Conservation (phyloP, 2,888 invertebrate species). For the Acanthopleura granulata region DNA sequence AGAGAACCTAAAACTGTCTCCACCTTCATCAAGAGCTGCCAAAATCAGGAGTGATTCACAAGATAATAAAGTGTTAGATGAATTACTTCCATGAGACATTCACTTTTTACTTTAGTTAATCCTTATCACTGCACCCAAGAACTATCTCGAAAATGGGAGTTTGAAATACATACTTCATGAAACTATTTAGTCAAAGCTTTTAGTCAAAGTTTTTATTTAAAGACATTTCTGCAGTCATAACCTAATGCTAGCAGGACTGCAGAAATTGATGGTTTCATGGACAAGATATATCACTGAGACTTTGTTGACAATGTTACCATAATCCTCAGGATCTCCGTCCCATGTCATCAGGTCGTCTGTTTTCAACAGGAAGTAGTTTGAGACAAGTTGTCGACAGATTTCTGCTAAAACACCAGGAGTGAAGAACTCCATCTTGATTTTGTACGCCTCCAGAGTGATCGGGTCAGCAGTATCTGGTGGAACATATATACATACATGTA, state of each 20-base stretch:
- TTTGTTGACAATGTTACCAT: constrained; percentile 72
- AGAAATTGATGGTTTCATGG: no score
- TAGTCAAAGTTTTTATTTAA: no score
- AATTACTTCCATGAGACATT: no score
- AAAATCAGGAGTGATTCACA: constrained; percentile 27
- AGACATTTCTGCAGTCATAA: no score
- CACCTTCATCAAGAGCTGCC: constrained; percentile 81
- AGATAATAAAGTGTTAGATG: not conserved
- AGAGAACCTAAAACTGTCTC: constrained; percentile 95
- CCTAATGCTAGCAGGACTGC: no score
- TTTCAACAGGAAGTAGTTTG: constrained; percentile 88
- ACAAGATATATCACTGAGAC: no score
- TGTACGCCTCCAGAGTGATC: constrained; percentile 75
- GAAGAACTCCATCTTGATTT: constrained; percentile 83
- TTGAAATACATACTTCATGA: no score
- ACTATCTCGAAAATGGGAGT: no score
- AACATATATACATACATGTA: not conserved
- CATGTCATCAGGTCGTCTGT: constrained; percentile 87
- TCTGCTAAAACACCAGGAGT: constrained; percentile 81
- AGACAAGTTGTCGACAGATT: constrained; percentile 87
- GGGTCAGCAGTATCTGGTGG: constrained; percentile 69
- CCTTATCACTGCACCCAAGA: no score
- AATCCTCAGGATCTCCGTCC: constrained; percentile 92
- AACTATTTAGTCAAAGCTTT: no score
- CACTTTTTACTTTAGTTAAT: no score